Conservation (phyloP, 2,113 vertebrate species). For the Pyxicephalus adspersus region DNA sequence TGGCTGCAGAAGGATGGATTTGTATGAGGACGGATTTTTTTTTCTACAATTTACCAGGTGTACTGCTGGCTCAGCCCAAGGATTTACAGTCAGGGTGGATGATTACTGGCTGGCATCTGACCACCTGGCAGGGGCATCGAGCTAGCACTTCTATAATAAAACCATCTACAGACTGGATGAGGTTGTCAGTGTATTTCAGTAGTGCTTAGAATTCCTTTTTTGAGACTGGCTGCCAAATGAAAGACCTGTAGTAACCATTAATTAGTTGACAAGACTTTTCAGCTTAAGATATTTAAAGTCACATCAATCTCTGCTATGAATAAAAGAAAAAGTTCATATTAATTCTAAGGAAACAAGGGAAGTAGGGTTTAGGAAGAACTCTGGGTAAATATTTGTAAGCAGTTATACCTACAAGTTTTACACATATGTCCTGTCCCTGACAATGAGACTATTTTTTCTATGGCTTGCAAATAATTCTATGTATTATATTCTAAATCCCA, state of each 20-base stretch:
- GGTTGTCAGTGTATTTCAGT: conserved; percentile 42
- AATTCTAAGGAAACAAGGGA: too few species aligned
- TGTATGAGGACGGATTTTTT: conserved; percentile 53
- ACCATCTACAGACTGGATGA: conserved; percentile 37
- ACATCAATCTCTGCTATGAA: conserved; percentile 7
- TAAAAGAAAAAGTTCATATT: not conserved
- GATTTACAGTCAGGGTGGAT: conserved; percentile 59
- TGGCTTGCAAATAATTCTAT: too few species aligned
- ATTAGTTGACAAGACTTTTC: conserved; percentile 43
- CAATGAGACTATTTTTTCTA: too few species aligned
- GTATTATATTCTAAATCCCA: too few species aligned
- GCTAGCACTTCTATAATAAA: conserved; percentile 52
- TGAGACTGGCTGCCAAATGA: conserved; percentile 22
- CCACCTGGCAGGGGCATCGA: conserved; percentile 50
- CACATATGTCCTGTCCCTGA: too few species aligned
- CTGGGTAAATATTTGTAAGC: too few species aligned
- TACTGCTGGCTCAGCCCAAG: conserved; percentile 55
- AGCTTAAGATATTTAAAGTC: conserved; percentile 11
- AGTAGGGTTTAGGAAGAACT: too few species aligned
- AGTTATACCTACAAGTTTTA: too few species aligned
- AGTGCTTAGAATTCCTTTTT: conserved; percentile 27
- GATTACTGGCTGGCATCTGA: conserved; percentile 52
- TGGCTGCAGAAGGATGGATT: conserved; percentile 57
- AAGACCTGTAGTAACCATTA: conserved; percentile 41
- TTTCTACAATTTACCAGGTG: conserved; percentile 57